Conservation (phyloP, 2,888 invertebrate species). For the Macrosoma leucophasiata region DNA sequence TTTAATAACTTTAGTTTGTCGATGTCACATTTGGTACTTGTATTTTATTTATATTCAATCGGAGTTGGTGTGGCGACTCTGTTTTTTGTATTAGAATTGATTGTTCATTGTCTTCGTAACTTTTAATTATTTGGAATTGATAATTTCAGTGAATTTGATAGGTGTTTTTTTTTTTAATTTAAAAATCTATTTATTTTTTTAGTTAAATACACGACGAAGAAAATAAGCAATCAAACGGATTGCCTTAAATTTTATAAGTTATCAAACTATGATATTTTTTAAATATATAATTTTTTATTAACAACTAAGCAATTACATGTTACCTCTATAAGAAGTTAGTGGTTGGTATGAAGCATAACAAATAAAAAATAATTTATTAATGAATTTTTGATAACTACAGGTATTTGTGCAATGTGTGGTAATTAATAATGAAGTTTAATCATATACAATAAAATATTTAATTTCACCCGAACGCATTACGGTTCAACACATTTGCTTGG, state of each 20-base stretch:
- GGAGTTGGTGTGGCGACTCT: constrained; percentile 1
- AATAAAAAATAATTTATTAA: too few relatives aligned
- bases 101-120: neutral
- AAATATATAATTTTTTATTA: too few relatives aligned
- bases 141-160: neutral
- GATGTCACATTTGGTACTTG: neutral
- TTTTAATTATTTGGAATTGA: neutral
- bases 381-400: too few relatives aligned
- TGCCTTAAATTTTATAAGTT: neutral
- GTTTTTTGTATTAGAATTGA: neutral
- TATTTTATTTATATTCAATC: constrained; percentile 2
- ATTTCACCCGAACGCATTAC: too few relatives aligned
- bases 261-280: too few relatives aligned
- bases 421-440: too few relatives aligned
- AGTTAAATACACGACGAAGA: constrained; percentile 1
- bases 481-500: too few relatives aligned
- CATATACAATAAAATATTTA: too few relatives aligned
- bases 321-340: too few relatives aligned
- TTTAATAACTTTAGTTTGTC: neutral
- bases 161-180: constrained; percentile 7
- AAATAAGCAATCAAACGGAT: constrained; percentile 1
- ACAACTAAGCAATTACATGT: too few relatives aligned
- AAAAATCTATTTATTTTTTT: constrained; percentile 4
- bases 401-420: too few relatives aligned
- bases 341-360: too few relatives aligned